A percentile compares a stretch with the other conserved stretches of the same genome.
These are phyloP conservation scores for Euclidia mi DNA, from an alignment of 2,888 invertebrate genomes.

Conservation along the genomic window DNA sequence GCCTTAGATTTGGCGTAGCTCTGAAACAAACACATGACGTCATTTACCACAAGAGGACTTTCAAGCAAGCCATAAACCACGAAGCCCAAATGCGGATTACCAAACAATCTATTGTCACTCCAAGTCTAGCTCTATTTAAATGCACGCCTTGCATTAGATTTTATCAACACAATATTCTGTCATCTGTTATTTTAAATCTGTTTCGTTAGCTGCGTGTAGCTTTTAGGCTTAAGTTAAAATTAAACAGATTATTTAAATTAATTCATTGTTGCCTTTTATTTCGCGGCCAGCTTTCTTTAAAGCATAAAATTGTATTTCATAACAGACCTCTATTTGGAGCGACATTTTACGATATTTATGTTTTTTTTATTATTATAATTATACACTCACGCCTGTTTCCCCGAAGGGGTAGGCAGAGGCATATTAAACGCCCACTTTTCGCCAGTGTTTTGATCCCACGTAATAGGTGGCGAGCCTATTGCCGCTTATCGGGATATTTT, in stretches of 20 bases:
- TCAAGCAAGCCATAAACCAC: too few species aligned
- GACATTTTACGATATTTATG: background rate
- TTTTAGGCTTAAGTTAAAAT: constrained; percentile 47
- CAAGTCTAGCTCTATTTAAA: background rate
- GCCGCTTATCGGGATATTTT: too few species aligned
- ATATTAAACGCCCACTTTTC: too few species aligned
- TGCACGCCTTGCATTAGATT: constrained; percentile 1
- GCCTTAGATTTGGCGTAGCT: too few species aligned
- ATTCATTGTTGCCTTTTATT: constrained; percentile 49
- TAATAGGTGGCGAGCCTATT: too few species aligned
- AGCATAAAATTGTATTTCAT: constrained; percentile 31
- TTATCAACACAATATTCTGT: constrained; percentile 13
- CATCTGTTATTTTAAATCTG: constrained; percentile 32
- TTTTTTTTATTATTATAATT: too few species aligned
- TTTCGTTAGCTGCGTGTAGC: constrained; percentile 46
- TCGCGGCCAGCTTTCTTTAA: constrained; percentile 21
- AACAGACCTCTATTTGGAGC: constrained; percentile 5
- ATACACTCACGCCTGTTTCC: too few species aligned
- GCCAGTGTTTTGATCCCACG: too few species aligned
- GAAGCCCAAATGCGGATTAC: too few species aligned
- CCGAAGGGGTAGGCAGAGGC: too few species aligned
- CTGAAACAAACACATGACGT: too few species aligned
- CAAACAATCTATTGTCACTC: background rate
- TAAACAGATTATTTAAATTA: constrained; percentile 52
- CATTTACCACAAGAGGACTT: too few species aligned